These are phyloP conservation scores for Origma solitaria DNA, from an alignment of 2,113 vertebrate genomes.

Conservation along the genomic window DNA sequence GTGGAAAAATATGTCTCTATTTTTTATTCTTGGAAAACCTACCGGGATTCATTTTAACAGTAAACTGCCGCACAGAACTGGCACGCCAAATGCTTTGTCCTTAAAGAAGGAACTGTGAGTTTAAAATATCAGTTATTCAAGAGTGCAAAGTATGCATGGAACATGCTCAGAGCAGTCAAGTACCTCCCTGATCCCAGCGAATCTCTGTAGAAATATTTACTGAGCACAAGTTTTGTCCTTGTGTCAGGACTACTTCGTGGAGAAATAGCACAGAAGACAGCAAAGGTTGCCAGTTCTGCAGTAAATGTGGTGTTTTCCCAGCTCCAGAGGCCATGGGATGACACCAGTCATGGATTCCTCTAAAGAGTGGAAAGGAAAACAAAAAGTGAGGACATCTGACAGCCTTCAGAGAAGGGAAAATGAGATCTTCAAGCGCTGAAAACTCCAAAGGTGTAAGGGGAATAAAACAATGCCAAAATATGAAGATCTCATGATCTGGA, in stretches of 20 bases:
- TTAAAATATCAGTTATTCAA: not conserved
- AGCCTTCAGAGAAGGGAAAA: not conserved
- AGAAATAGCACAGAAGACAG: rapidly evolving
- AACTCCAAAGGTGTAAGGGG: not conserved
- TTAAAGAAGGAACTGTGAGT: not conserved
- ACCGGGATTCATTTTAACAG: not conserved
- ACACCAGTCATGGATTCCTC: not conserved
- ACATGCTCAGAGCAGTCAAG: not conserved
- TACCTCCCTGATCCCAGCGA: rapidly evolving
- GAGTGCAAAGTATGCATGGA: not conserved
- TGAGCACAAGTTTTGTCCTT: not conserved
- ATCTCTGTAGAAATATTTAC: not conserved
- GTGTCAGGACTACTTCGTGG: not conserved
- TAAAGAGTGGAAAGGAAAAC: not conserved
- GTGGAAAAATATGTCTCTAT: not conserved
- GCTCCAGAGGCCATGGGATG: not conserved
- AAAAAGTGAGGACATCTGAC: not conserved
- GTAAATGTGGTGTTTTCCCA: not conserved
- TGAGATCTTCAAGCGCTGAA: not conserved
- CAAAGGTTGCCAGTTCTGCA: not conserved
- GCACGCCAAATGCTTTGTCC: not conserved
- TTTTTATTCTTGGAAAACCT: conserved; percentile 30
- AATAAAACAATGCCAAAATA: not conserved
- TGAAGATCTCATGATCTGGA: rapidly evolving
- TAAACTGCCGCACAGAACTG: not conserved